These are phyloP conservation scores for Pyrocephalus nanus DNA, from an alignment of 2,797 vertebrate species.

Conservation along the genomic window DNA sequence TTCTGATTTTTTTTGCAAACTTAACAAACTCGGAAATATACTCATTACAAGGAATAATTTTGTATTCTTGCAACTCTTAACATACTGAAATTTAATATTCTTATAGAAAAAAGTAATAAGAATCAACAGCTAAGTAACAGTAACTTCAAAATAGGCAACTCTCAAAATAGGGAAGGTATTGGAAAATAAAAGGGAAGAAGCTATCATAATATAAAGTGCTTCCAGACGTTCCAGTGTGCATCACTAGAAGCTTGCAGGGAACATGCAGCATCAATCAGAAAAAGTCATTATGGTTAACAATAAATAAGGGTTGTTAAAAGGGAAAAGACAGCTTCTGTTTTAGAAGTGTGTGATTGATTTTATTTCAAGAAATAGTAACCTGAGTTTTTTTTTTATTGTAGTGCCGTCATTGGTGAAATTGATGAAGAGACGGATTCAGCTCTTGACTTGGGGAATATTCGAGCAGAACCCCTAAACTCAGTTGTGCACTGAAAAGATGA, in stretches of 20 bases:
- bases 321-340: not conserved
- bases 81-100: not conserved
- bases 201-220: not conserved
- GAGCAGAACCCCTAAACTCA: constrained; percentile 96
- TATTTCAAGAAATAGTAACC: not conserved
- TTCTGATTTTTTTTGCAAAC: not conserved
- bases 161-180: not conserved
- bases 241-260: not conserved
- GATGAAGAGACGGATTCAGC: constrained; percentile 97
- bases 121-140: not conserved
- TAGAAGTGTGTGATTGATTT: not conserved
- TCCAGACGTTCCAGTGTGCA: not conserved
- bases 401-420: constrained; percentile 97
- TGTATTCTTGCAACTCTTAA: not conserved
- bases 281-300: not conserved
- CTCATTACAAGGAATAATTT: not conserved
- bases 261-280: not conserved
- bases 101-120: not conserved
- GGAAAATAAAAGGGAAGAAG: not conserved
- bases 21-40: not conserved
- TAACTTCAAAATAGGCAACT: not conserved
- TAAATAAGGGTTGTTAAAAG: not conserved
- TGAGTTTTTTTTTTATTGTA: constrained; percentile 61
- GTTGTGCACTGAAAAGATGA: constrained; percentile 87
- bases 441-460: constrained; percentile 94